These are phyloP conservation scores for Cottus gobio DNA, from an alignment of 2,113 vertebrate genomes.

Conservation along the genomic window DNA sequence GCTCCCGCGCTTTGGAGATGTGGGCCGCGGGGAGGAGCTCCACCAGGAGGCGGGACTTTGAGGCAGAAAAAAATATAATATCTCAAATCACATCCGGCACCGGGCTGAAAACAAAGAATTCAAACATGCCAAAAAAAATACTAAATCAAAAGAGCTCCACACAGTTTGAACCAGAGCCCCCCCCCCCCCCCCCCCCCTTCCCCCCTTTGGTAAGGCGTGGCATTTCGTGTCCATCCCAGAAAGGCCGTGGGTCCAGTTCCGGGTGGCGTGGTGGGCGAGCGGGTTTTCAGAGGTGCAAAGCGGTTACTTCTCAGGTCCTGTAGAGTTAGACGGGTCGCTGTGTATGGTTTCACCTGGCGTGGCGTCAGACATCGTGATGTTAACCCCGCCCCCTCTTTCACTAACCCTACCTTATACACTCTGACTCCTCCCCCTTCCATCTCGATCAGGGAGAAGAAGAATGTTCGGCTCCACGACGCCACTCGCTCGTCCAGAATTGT, in stretches of 20 bases:
- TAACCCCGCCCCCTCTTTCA: neutral
- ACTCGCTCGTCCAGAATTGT: constrained; percentile 75
- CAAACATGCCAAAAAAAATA: constrained; percentile 31
- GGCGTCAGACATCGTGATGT: constrained; percentile 55
- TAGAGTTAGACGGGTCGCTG: constrained; percentile 75
- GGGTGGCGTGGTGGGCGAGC: constrained; percentile 55
- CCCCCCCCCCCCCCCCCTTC: neutral
- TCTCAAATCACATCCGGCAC: neutral
- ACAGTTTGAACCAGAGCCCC: constrained; percentile 34
- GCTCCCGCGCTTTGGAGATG: constrained; percentile 50
- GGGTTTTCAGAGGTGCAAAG: constrained; percentile 70
- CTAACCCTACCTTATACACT: constrained; percentile 46
- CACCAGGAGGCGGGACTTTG: constrained; percentile 32
- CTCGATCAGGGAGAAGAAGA: constrained; percentile 20
- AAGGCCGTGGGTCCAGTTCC: constrained; percentile 52
- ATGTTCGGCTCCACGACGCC: constrained; percentile 57
- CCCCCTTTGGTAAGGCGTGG: neutral
- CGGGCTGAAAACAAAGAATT: constrained; percentile 6
- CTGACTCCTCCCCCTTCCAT: constrained; percentile 26
- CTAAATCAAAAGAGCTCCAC: constrained; percentile 15
- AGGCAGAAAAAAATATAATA: constrained; percentile 4
- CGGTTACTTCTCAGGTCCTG: constrained; percentile 82
- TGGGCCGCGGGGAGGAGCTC: constrained; percentile 38
- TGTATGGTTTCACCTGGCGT: constrained; percentile 72
- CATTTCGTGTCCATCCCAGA: constrained; percentile 44